Evolutionary conservation across 2,888 invertebrate species (phyloP), one percentile per base, ranked within the genome.

Genomic region (Pardosa pseudoannulata): DNA sequence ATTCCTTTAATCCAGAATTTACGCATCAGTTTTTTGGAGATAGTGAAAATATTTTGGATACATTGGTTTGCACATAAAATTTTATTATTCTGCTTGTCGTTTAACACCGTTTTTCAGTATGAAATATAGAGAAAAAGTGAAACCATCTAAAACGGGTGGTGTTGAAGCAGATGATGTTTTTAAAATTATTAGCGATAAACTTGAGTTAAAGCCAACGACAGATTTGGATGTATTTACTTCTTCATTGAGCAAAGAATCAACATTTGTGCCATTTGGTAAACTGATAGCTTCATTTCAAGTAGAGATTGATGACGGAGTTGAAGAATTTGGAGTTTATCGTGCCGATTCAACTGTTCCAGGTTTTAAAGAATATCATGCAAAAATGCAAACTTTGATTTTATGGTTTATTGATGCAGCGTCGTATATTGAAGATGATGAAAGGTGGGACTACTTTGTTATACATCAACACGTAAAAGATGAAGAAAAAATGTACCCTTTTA

Each of bases 371-470:
- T 98, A 95, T 91, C 97, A 98, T 91, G 93, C 94, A 89, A 93
- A 96, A 75, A 93, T 98, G 89, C 97, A 98, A 92, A 96, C 97
- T 0, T 96, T 98, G 90, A 93, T 98, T 11, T 92, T 98, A 85
- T 98, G 97, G 96, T 99, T 95, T 92, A 97, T 99, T 89, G 99
- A 99, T 93, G 98, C 97, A 16, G 98, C 98, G 0, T 96, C 96
- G 39, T 98, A 95, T 90, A 96, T 99, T 89, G 98, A 98, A 92
- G 96, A 96, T 91, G 99, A 99, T 93, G 94, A 95, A 16, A 95
- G 95, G 89, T 99, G 99, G 98, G 94, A 95, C 79, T 96, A 95
- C 91, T 96, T 96, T 91, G 67, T 90, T 23, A 46, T 90, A 65
- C 90, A 89, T 90, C 92, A 92, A 89, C 92, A 92, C 86, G 92